A percentile compares a stretch with the other conserved stretches of the same genome.
Conservation (phyloP, 2,113 vertebrate species). For the Taxidea taxus region DNA sequence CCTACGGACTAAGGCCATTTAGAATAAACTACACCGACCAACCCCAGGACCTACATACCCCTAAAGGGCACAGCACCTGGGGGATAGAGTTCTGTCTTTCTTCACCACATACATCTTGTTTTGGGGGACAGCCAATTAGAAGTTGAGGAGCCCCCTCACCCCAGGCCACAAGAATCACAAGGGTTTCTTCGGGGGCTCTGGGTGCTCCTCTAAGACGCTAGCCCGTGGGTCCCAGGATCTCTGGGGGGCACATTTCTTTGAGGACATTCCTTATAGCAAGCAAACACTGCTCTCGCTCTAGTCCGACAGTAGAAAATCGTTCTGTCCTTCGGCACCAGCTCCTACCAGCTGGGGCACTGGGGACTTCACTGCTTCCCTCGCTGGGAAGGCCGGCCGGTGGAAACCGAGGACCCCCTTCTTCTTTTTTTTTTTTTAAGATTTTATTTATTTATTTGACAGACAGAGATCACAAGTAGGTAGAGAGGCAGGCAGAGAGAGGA, state of each 20-base stretch:
- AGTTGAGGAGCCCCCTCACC: neutral
- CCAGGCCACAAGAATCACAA: fast-evolving
- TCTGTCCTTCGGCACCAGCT: neutral
- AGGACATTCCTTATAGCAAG: neutral
- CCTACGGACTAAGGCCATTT: fast-evolving
- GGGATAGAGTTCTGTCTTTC: neutral
- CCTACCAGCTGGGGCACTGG: neutral
- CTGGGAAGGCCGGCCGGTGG: neutral
- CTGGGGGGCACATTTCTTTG: neutral
- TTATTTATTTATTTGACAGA: no score
- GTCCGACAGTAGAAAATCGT: fast-evolving
- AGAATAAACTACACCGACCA: neutral
- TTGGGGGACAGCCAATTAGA: neutral
- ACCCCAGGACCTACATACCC: neutral
- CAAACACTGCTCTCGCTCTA: neutral
- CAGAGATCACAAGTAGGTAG: no score
- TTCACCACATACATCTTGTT: neutral
- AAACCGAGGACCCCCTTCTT: neutral
- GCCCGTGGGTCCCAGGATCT: fast-evolving
- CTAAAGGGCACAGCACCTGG: neutral
- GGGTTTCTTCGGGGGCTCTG: fast-evolving
- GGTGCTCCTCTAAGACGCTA: neutral
- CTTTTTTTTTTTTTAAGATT: no score
- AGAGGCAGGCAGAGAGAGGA: no score
- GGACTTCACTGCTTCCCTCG: neutral